Evolutionary conservation across 1,140 invertebrate species (phyloP).

Genomic region (Sarcophaga bullata): DNA sequence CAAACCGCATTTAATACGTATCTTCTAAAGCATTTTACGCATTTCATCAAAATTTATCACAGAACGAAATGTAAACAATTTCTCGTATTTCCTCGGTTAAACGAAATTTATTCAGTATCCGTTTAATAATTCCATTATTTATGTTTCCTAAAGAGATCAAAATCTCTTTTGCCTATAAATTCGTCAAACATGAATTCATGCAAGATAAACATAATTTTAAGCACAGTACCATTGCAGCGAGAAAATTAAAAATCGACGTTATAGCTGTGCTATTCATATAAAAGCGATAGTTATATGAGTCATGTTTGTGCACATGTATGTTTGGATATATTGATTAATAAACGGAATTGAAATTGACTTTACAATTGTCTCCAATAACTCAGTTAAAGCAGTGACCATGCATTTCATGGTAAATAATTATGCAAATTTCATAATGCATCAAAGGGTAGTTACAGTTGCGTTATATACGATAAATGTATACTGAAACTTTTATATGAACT

Average conservation of each 20-base stretch:
- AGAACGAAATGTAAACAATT: too few species aligned
- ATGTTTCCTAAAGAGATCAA: conserved; percentile 44
- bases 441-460: neutral
- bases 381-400: conserved; percentile 31
- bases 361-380: conserved; percentile 31
- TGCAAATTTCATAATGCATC: conserved; percentile 38
- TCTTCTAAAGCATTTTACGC: too few species aligned
- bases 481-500: too few species aligned
- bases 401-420: conserved; percentile 26
- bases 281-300: conserved; percentile 44
- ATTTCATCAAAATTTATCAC: too few species aligned
- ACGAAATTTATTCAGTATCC: too few species aligned
- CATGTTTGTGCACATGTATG: neutral
- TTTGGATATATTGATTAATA: conserved; percentile 23
- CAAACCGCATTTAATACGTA: too few species aligned
- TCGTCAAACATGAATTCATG: conserved; percentile 18
- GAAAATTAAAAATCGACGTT: too few species aligned
- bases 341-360: conserved; percentile 40
- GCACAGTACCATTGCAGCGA: too few species aligned
- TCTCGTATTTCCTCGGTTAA: too few species aligned
- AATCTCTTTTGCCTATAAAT: conserved; percentile 51
- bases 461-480: too few species aligned
- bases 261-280: conserved; percentile 27
- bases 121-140: conserved; percentile 19
- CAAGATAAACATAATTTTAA: neutral